Conservation (phyloP, 2,797 vertebrate species). For the Rhinophrynus dorsalis region DNA sequence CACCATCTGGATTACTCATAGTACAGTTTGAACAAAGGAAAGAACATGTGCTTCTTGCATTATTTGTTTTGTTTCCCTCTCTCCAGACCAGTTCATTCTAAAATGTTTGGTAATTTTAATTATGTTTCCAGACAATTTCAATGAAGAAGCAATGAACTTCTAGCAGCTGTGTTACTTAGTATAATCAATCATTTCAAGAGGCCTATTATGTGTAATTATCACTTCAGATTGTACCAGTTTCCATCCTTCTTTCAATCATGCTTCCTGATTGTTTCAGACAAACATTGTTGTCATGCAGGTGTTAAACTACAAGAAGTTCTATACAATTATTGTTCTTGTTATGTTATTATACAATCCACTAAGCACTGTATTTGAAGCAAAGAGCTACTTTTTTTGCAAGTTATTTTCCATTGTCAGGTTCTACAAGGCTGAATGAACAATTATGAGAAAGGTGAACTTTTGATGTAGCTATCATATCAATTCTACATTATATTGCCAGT, state of each 20-base stretch:
- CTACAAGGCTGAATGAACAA: no score
- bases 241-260: constrained; percentile 50
- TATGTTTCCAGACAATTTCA: constrained; percentile 53
- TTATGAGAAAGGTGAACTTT: no score
- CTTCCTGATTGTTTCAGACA: constrained; percentile 54
- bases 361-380: constrained; percentile 39
- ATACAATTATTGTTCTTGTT: constrained; percentile 50
- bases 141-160: constrained; percentile 50
- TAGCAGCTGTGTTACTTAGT: constrained; percentile 52
- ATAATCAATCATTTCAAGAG: constrained; percentile 57
- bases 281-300: constrained; percentile 52
- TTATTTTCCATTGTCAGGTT: no score
- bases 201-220: constrained; percentile 61
- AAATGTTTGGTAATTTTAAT: constrained; percentile 56
- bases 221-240: constrained; percentile 54
- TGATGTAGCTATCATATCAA: no score
- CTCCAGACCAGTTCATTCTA: constrained; percentile 51
- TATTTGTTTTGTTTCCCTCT: constrained; percentile 40
- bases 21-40: constrained; percentile 38
- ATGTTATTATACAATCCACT: constrained; percentile 37
- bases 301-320: constrained; percentile 54
- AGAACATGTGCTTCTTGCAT: constrained; percentile 13
- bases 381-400: no score
- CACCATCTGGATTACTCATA: constrained; percentile 33
- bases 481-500: no score